Evolutionary conservation across 2,113 vertebrate species (phyloP), one percentile per base, ranked within the genome.

Genomic region (Periophthalmodon schlosseri): DNA sequence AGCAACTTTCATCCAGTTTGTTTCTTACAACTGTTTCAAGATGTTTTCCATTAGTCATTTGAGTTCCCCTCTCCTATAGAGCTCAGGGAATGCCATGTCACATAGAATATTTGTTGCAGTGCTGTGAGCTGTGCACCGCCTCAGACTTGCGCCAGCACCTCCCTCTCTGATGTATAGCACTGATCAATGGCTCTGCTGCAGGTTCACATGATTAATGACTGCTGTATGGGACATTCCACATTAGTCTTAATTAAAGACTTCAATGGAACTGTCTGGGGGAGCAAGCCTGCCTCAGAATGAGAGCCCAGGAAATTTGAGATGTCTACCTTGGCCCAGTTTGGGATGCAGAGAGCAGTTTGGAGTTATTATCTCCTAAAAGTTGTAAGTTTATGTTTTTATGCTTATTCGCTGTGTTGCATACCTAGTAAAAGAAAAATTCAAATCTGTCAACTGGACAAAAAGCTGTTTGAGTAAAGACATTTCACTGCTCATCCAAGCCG

Each of bases 211-310:
- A 92, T 85, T 86, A 87, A 91, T 87, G 79, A 72, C 74, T 75
- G 80, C 33, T 60, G 2, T 74, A 78, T 73, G 71, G 75, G 85
- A 88, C 86, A 85, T 81, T 84, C 73, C 77, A 64, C 84, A 90
- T 92, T 91, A 86, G 84, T 87, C 83, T 83, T 89, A 84, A 91
- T 92, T 89, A 88, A 90, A 88, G 81, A 84, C 86, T 86, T 83
- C 68, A 86, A 72, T 86, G 85, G 77, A 23, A 72, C 57, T 81
- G 80, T 84, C 76, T 84, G 65, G 77, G 61, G 58, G 39, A 78
- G 57, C 21, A 71, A 57, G 50, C 49, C 18, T 73, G 74, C 36
- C 50, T 13, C 0, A 46, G 0, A 70, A 60, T 66, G 50, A 54
- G 39, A 60, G 70, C 33, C 61, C 21, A 13, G 39, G 56, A 52